These are phyloP conservation scores for Lophius piscatorius DNA, from an alignment of 2,113 vertebrate species.

Conservation along the genomic window DNA sequence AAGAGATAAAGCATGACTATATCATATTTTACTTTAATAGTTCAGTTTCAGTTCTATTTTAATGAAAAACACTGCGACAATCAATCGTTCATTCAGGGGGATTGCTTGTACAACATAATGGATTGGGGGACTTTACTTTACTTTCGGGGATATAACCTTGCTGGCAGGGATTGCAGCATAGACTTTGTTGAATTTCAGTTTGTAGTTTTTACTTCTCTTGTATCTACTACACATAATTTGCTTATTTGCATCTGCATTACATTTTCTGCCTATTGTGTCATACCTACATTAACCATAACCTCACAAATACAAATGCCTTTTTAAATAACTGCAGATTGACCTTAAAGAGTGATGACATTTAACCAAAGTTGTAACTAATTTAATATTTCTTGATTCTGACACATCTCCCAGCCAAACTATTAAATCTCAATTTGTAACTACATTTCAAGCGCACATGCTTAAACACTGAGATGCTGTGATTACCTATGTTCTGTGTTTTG, in stretches of 20 bases:
- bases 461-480: constrained; percentile 15
- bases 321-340: constrained; percentile 6
- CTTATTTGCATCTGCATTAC: neutral
- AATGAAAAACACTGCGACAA: too few species aligned
- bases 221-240: neutral
- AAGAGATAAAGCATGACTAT: too few species aligned
- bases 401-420: constrained; percentile 31
- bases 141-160: too few species aligned
- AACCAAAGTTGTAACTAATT: constrained; percentile 29
- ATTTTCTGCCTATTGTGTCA: neutral
- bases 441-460: constrained; percentile 35
- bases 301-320: constrained; percentile 4
- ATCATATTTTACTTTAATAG: too few species aligned
- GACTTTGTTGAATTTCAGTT: too few species aligned
- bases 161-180: too few species aligned
- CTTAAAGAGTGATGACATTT: constrained; percentile 19
- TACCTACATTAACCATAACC: too few species aligned
- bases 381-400: constrained; percentile 16
- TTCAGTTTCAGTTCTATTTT: too few species aligned
- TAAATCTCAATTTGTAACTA: constrained; percentile 44
- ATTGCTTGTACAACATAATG: too few species aligned
- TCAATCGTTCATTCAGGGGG: too few species aligned
- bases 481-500: constrained; percentile 42
- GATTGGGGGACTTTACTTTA: too few species aligned
- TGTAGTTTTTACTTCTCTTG: too few species aligned